Evolutionary conservation across 2,797 vertebrate species (phyloP), one percentile per base, ranked within the genome.

Genomic region (Poeciliopsis turneri): DNA sequence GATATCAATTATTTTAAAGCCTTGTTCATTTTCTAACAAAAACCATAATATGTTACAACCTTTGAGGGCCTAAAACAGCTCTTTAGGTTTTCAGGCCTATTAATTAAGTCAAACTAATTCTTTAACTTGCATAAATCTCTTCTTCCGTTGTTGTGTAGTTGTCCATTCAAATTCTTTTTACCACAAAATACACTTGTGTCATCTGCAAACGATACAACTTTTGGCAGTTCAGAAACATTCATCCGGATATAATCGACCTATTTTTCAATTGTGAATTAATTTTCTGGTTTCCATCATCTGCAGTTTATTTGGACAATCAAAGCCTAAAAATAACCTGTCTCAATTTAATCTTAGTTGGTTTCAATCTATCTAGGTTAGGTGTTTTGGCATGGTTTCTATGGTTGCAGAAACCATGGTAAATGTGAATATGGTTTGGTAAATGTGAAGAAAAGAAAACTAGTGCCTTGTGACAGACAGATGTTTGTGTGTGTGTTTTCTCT

Each of bases 401-500:
- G 46, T 55, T 74, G 16, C 11, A 3, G 33, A 36, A 36, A 36
- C 36, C 36, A 10, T 43, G 36, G 36, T 74, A 4, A 45, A 66
- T 3, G 28, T 72, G 45, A 66, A 15, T 30, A 30, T 30, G 30
- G 30, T 30, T 5, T 43, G 36, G 36, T 74, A 4, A 45, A 66
- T 3, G 45, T 72, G 45, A 66, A 15, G 66, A 61, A 33, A 47
- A 64, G 10, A 30, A 61, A 75, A 51, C 33, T 5, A 16, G 33
- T 74, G 18, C 33, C 15, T 10, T 25, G 12, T 25, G 11, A 36
- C 39, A 69, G 61, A 36, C 7, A 64, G 36, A 25, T 66, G 15
- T 64, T 41, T 39, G 36, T 75, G 11, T 85, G 28, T 83, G 5
- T 77, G 15, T 43, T n/a, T 46, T 15, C 33, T 88, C 30, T 23